phyloP scores from a whole-genome alignment of 2,888 invertebrate genomes.

The Entomobrya proxima region DNA sequence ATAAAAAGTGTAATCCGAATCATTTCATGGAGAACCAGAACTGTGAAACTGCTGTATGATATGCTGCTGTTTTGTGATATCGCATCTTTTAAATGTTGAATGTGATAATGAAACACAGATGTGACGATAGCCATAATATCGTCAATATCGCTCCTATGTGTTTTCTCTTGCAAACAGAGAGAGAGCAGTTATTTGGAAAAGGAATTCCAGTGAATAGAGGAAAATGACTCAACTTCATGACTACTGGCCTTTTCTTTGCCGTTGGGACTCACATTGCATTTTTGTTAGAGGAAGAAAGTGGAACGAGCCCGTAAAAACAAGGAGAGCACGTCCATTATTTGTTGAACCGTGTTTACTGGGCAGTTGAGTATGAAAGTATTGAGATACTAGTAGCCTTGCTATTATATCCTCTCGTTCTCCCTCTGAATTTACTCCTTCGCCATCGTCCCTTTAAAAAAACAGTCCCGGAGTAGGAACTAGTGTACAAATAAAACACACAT shows the following conservation, averaged over 20 bases:
- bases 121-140: background rate
- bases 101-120: conserved; percentile 30
- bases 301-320: conserved; percentile 6
- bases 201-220: background rate
- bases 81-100: conserved; percentile 53
- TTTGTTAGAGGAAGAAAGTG: background rate
- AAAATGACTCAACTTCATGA: conserved; percentile 1
- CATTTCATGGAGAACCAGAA: too few species aligned
- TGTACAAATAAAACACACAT: background rate
- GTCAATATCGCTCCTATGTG: background rate
- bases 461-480: background rate
- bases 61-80: conserved; percentile 28
- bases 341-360: conserved; percentile 14
- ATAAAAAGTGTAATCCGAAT: too few species aligned
- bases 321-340: conserved; percentile 25
- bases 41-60: too few species aligned
- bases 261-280: background rate
- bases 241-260: background rate
- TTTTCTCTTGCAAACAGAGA: too few species aligned
- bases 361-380: too few species aligned
- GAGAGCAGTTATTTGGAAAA: too few species aligned
- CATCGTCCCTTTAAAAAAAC: background rate
- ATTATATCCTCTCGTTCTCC: too few species aligned
- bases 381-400: too few species aligned
- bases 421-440: too few species aligned